Evolutionary conservation across 2,113 vertebrate genomes (phyloP), one percentile per base, ranked within the genome.

Genomic region (Halcyon malimbica): DNA sequence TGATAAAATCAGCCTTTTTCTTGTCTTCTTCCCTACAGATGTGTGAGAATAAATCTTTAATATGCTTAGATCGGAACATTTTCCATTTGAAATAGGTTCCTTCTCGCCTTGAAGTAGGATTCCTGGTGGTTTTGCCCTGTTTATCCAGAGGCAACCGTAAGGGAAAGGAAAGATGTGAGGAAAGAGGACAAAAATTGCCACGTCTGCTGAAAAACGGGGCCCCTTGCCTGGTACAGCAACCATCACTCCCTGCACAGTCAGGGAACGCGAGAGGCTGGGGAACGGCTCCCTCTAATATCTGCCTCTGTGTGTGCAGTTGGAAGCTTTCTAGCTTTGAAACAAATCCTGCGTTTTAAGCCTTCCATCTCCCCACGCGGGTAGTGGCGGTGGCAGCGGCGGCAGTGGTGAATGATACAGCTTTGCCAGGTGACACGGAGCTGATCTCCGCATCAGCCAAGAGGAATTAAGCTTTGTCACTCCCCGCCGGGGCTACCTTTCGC

Each of bases 401-500:
- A 31, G 90, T 95, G 88, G 95, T 98, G 97, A 98, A 96, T 95
- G 97, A 97, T 97, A 98, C 93, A 97, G 98, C 97, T 97, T 92
- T 97, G 96, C 97, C 23, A 63, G 97, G 86, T 98, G 98, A 98
- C 97, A 98, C 48, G 86, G 89, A 96, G 97, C 97, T 97, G 98
- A 98, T 98, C 98, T 97, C 98, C 92, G 97, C 98, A 98, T 98
- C 98, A 98, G 97, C 97, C 98, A 93, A 94, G 97, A 98, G 95
- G 98, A 98, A 98, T 98, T 98, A 97, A 98, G 98, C 97, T 97
- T 97, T 98, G 97, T 98, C 97, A 98, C 98, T 98, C 97, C 97
- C 98, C 90, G 46, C 93, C 92, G 97, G 98, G 98, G 98, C 97
- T 96, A 97, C 97, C 98, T 98, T 97, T 96, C 85, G 96, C 95